Conservation (phyloP, 2,113 vertebrate species). For the Ophiodon elongatus region DNA sequence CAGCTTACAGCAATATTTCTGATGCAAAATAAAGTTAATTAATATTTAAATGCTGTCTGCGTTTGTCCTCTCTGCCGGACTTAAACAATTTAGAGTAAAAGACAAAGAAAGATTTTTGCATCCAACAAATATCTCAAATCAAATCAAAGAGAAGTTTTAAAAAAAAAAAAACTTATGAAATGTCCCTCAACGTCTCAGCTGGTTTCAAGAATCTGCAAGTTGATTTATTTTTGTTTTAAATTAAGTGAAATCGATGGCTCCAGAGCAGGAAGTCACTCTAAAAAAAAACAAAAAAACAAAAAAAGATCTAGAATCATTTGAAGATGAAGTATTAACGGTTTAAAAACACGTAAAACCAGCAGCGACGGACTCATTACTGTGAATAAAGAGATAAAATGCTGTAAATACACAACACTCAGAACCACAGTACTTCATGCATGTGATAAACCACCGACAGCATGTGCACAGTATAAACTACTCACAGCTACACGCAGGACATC, state of each 20-base stretch:
- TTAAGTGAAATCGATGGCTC: background rate
- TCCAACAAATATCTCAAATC: background rate
- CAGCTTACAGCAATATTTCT: background rate
- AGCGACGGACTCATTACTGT: background rate
- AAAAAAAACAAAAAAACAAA: no score
- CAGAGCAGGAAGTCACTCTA: background rate
- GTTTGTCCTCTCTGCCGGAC: background rate
- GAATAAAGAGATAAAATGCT: background rate
- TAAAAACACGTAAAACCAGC: background rate
- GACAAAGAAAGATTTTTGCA: background rate
- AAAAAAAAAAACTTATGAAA: background rate
- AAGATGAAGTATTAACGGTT: background rate
- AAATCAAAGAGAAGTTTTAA: background rate
- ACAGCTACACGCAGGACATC: conserved; percentile 22
- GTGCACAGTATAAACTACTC: conserved; percentile 15
- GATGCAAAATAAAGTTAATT: background rate
- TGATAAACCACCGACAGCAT: conserved; percentile 32
- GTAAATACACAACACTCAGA: conserved; percentile 30
- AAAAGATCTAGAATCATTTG: background rate
- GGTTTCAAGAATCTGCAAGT: background rate
- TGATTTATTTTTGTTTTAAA: background rate
- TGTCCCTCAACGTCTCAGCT: background rate
- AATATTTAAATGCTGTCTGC: background rate
- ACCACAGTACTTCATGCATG: conserved; percentile 49
- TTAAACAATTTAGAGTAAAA: background rate